Evolutionary conservation across 2,797 vertebrate species (phyloP).

Genomic region (Alauda arvensis): DNA sequence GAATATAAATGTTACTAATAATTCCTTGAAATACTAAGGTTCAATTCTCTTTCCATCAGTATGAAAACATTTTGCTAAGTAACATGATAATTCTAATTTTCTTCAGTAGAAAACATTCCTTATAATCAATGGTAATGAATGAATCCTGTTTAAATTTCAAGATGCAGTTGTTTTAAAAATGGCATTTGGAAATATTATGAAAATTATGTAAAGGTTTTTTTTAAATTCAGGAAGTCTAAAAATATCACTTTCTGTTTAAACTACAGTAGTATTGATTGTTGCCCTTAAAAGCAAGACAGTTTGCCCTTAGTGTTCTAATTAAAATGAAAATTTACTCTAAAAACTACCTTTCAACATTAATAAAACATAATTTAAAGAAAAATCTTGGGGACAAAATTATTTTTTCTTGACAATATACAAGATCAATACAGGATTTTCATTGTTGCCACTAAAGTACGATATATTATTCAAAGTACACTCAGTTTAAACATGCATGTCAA

Average conservation of each 20-base stretch:
- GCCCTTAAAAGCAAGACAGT: background rate
- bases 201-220: background rate
- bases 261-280: background rate
- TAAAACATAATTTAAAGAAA: background rate
- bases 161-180: background rate
- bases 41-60: background rate
- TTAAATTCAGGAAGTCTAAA: background rate
- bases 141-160: background rate
- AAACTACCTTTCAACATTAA: background rate
- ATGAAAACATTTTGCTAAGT: background rate
- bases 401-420: background rate
- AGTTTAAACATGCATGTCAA: background rate
- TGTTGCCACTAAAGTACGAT: background rate
- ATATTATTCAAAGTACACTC: background rate
- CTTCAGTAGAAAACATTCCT: background rate
- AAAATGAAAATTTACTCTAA: background rate
- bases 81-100: background rate
- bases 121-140: background rate
- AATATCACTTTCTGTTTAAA: background rate
- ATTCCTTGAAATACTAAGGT: background rate
- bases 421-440: background rate
- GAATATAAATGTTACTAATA: background rate
- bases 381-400: background rate
- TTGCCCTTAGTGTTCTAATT: background rate
- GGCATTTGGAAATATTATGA: background rate